Evolutionary conservation across 2,888 invertebrate genomes (phyloP).

Genomic region (Leucophenga montana): DNA sequence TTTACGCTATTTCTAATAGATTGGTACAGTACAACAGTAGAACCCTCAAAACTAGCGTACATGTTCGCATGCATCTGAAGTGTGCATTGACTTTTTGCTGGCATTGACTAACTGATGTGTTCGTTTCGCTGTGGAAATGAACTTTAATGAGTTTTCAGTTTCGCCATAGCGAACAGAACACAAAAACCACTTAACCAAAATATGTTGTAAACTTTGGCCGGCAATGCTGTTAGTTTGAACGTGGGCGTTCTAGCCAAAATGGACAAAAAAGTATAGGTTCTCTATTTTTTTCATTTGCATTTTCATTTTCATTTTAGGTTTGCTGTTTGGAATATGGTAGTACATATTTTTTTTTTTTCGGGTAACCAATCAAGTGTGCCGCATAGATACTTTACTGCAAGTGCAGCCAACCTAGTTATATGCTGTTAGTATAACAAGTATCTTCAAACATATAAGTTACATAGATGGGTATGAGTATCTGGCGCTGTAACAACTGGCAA

Average conservation of each 20-base stretch:
- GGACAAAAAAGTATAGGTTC: no score
- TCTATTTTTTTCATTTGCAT: no score
- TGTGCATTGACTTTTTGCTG: background rate
- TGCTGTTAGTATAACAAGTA: slow-evolving; percentile 21
- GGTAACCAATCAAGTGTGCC: slow-evolving; percentile 64
- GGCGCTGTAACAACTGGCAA: no score
- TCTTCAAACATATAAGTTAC: background rate
- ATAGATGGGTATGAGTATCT: no score
- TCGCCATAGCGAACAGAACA: slow-evolving; percentile 20
- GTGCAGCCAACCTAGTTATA: slow-evolving; percentile 8
- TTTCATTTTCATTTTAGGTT: no score
- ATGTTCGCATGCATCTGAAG: background rate
- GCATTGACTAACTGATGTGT: background rate
- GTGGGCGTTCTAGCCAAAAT: no score
- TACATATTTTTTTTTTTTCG: slow-evolving; percentile 45
- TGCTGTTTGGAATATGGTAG: no score
- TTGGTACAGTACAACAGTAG: no score
- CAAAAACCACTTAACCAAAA: slow-evolving; percentile 68
- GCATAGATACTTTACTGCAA: slow-evolving; percentile 24
- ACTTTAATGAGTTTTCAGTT: slow-evolving; percentile 66
- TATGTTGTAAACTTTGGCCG: slow-evolving; percentile 48
- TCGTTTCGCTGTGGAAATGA: slow-evolving; percentile 51
- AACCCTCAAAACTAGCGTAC: no score
- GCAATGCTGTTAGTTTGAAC: background rate
- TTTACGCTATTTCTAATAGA: no score